Percentiles rank a stretch among this genome's conserved stretches.
phyloP scores from a whole-genome alignment of 2,888 invertebrate genomes.

The Pecten maximus region DNA sequence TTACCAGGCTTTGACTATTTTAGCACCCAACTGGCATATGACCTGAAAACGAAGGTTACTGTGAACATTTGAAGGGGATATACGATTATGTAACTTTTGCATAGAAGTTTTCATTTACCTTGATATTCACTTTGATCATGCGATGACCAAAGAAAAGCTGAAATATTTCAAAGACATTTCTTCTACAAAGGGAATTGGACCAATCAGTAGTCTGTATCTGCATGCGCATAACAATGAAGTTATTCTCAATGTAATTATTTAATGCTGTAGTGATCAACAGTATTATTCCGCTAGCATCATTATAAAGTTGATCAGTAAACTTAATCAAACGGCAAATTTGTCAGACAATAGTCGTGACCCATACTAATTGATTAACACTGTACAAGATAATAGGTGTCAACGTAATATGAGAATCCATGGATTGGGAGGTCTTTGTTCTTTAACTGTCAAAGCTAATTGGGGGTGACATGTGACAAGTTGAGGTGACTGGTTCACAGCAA shows the following conservation, averaged over 20 bases:
- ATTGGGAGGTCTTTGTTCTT: neutral
- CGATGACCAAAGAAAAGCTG: neutral
- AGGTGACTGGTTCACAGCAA: neutral
- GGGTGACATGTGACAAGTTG: slow-evolving; percentile 8
- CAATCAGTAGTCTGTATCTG: neutral
- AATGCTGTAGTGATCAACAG: neutral
- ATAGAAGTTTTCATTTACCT: no score
- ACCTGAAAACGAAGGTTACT: no score
- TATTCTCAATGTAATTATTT: neutral
- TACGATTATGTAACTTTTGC: no score
- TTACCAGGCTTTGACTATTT: no score
- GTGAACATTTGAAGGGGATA: no score
- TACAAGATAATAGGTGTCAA: neutral
- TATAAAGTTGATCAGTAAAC: neutral
- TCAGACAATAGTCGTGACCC: slow-evolving; percentile 4
- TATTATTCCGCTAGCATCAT: neutral
- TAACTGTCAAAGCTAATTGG: neutral
- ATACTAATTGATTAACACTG: slow-evolving; percentile 13
- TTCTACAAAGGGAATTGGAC: neutral
- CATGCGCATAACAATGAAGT: neutral
- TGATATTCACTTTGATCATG: no score
- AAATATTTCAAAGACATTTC: neutral
- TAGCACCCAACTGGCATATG: no score
- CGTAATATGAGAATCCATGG: neutral
- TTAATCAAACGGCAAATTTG: neutral